These are phyloP conservation scores for Cinclus mexicanus DNA, from an alignment of 2,113 vertebrate genomes.

Conservation along the genomic window DNA sequence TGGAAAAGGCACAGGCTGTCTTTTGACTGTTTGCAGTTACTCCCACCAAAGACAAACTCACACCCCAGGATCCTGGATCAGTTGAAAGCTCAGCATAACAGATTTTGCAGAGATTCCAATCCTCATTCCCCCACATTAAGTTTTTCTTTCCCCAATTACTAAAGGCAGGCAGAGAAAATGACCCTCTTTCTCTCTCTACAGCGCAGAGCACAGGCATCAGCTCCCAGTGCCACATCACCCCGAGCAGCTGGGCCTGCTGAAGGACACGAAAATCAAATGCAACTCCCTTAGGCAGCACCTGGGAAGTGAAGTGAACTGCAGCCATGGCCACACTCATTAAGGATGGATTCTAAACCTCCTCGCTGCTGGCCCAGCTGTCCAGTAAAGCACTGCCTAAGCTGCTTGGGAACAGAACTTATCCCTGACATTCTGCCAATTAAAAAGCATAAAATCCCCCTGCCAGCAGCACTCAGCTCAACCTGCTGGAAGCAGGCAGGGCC, in stretches of 20 bases:
- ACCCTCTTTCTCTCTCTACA: neutral
- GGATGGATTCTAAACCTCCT: neutral
- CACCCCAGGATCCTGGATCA: neutral
- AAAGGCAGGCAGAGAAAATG: neutral
- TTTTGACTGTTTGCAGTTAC: neutral
- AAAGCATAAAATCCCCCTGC: neutral
- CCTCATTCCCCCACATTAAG: neutral
- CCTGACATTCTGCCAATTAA: constrained; percentile 21
- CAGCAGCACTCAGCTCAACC: neutral
- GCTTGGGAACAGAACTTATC: neutral
- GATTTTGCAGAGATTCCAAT: neutral
- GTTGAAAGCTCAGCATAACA: neutral
- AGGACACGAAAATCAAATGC: neutral
- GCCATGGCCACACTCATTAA: neutral
- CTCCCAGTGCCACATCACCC: neutral
- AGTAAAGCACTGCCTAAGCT: neutral
- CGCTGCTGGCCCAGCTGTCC: neutral
- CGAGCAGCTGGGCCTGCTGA: neutral
- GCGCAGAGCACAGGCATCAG: neutral
- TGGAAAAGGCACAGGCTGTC: neutral
- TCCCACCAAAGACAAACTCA: neutral
- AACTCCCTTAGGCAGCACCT: neutral
- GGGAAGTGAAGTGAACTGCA: neutral
- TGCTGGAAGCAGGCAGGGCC: neutral
- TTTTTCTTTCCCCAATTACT: neutral